These are phyloP conservation scores for Leptinotarsa defecta DNA, from an alignment of 1,140 invertebrate genomes.

Conservation along the genomic window DNA sequence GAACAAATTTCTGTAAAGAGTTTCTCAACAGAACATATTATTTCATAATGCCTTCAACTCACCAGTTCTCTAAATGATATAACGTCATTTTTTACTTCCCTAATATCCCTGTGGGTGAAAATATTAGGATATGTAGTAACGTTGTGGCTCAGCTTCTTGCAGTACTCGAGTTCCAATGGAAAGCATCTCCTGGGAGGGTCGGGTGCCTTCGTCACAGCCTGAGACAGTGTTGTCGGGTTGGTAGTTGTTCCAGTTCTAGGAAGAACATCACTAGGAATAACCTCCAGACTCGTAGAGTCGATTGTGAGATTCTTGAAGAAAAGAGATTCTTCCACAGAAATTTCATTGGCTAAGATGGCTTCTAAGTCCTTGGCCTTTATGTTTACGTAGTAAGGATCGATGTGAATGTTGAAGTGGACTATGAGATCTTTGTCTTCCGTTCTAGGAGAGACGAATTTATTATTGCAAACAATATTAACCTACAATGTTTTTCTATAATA, in stretches of 20 bases:
- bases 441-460: constrained; percentile 55
- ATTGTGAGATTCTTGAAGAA: constrained; percentile 69
- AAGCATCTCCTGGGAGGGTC: constrained; percentile 69
- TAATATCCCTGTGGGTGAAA: constrained; percentile 66
- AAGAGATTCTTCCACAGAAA: constrained; percentile 59
- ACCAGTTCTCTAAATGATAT: constrained; percentile 75
- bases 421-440: constrained; percentile 68
- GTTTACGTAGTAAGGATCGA: constrained; percentile 66
- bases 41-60: constrained; percentile 51
- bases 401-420: constrained; percentile 74
- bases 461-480: background rate
- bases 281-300: constrained; percentile 68
- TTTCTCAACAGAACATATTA: too few relatives aligned
- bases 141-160: constrained; percentile 76
- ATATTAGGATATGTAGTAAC: constrained; percentile 84
- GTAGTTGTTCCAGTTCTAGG: constrained; percentile 62
- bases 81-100: constrained; percentile 74
- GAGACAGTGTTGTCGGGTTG: constrained; percentile 52
- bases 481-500: too few relatives aligned
- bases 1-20: too few relatives aligned
- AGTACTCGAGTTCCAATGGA: constrained; percentile 70
- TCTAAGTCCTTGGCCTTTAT: constrained; percentile 60
- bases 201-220: constrained; percentile 58
- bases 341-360: constrained; percentile 62
- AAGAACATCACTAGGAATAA: constrained; percentile 65